Conservation (phyloP, 2,797 vertebrate genomes). For the Limnodromus scolopaceus region DNA sequence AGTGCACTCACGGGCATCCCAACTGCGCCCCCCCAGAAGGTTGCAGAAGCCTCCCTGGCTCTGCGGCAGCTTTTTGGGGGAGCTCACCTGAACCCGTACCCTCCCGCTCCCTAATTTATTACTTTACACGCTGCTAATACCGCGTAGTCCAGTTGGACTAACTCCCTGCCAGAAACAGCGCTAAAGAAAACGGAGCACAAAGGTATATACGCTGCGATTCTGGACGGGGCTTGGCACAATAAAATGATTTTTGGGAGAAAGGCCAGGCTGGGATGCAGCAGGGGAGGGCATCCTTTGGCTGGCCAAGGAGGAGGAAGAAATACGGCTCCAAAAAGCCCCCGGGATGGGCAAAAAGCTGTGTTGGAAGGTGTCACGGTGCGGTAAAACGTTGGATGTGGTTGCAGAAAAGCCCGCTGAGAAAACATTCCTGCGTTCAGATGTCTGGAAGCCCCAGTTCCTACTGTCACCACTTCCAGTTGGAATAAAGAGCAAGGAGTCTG, state of each 20-base stretch:
- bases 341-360: neutral
- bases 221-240: neutral
- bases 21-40: neutral
- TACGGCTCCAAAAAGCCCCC: fast-evolving
- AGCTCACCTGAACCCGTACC: neutral
- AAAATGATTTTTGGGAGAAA: neutral
- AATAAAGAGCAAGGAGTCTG: neutral
- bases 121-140: neutral
- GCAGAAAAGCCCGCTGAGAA: neutral
- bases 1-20: neutral
- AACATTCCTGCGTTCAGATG: neutral
- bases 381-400: fast-evolving
- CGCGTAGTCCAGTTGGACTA: neutral
- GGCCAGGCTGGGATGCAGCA: neutral
- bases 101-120: neutral
- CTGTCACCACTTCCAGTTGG: neutral
- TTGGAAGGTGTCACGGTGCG: fast-evolving
- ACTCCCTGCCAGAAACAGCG: neutral
- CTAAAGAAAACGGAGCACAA: neutral
- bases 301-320: neutral
- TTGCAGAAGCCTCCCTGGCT: neutral
- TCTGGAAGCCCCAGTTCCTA: neutral
- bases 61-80: neutral
- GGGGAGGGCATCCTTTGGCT: neutral
- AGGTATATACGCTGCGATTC: neutral